A percentile compares a stretch with the other conserved stretches of the same genome.
phyloP scores from a whole-genome alignment of 2,113 vertebrate species.

The Terrapene triunguis region DNA sequence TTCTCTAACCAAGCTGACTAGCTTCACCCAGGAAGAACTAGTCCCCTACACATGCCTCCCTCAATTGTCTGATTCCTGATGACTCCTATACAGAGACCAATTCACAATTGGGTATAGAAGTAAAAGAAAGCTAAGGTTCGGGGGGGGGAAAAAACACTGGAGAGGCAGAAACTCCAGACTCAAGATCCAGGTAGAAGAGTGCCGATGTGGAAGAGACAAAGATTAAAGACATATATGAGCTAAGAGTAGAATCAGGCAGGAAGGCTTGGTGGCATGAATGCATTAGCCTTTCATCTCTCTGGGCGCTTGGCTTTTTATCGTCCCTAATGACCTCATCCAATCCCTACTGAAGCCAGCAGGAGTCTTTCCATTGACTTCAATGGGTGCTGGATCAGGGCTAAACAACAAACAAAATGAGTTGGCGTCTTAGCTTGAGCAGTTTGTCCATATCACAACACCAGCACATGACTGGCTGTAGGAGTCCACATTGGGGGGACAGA shows the following conservation, averaged over 20 bases:
- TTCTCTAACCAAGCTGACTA: not conserved
- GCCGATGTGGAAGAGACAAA: not conserved
- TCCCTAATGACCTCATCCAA: not conserved
- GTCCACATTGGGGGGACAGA: not conserved
- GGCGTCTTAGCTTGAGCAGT: rapidly evolving
- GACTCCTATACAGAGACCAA: not conserved
- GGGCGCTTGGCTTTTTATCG: not conserved
- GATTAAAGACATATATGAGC: constrained; percentile 33
- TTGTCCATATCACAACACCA: not conserved
- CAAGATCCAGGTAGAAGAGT: not conserved
- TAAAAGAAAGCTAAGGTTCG: not conserved
- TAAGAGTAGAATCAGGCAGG: constrained; percentile 18
- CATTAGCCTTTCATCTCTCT: not conserved
- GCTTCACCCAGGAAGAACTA: not conserved
- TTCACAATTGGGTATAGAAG: not conserved
- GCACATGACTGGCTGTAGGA: not conserved
- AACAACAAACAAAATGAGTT: rapidly evolving
- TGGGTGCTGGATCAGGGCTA: rapidly evolving
- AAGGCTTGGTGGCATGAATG: not conserved
- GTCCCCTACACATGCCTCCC: no score
- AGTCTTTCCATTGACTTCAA: not conserved
- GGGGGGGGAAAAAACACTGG: not conserved
- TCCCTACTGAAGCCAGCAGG: not conserved
- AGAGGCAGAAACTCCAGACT: not conserved
- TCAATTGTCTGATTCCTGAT: not conserved